Conservation (phyloP, 2,888 invertebrate species). For the Caenorhabditis becei region DNA sequence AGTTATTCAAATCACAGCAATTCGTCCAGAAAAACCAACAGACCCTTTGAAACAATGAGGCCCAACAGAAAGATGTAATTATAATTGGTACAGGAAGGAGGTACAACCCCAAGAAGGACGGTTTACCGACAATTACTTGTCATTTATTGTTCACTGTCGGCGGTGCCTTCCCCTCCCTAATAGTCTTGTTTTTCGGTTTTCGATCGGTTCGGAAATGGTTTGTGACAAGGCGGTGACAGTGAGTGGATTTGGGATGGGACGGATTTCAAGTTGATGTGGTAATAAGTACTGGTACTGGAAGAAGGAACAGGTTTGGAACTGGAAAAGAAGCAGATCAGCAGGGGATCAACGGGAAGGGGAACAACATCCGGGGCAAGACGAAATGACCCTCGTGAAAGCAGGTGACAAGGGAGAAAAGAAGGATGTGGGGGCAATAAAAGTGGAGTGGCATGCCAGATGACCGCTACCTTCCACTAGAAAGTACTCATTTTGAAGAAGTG, state of each 20-base stretch:
- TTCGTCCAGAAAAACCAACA: conserved; percentile 11
- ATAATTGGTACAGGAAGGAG: conserved; percentile 16
- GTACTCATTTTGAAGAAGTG: not conserved
- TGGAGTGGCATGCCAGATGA: conserved; percentile 52
- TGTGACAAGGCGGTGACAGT: conserved; percentile 7
- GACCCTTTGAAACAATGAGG: not conserved
- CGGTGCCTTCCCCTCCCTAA: not conserved
- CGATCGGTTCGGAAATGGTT: conserved; percentile 23
- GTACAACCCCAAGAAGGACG: conserved; percentile 4
- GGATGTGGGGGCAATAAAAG: conserved; percentile 24
- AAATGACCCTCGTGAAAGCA: conserved; percentile 2
- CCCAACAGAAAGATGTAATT: conserved; percentile 13
- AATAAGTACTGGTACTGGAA: not conserved
- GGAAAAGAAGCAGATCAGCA: not conserved
- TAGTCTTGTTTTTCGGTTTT: conserved; percentile 24
- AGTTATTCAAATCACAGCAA: no score
- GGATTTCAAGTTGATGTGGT: conserved; percentile 6
- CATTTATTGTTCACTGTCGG: conserved; percentile 5
- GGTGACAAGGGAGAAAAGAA: conserved; percentile 19
- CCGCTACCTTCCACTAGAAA: conserved; percentile 1
- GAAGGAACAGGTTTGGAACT: conserved; percentile 5
- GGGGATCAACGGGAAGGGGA: not conserved
- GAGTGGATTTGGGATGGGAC: not conserved
- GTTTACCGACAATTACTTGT: conserved; percentile 33
- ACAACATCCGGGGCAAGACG: conserved; percentile 11